Percentiles rank a stretch among this genome's conserved stretches.
Evolutionary conservation across 2,113 vertebrate species (phyloP).

Genomic region (Gallinago media): DNA sequence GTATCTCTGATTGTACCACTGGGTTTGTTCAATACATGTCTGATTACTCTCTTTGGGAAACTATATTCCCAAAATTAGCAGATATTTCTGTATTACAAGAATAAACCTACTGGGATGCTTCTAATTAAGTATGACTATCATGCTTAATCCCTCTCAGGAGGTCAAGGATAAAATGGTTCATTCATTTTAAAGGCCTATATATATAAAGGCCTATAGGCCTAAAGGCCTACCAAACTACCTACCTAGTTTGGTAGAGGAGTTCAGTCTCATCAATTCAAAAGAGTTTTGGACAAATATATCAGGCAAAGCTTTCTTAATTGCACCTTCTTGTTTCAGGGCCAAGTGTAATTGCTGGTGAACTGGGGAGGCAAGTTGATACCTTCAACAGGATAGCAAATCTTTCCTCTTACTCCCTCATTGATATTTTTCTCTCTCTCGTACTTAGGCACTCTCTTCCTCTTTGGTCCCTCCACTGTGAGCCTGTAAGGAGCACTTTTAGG

Average conservation of each 20-base stretch:
- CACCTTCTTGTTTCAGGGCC: not conserved
- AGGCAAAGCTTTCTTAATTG: not conserved
- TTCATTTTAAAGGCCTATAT: not conserved
- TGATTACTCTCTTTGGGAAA: not conserved
- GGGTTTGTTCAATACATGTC: fast-evolving
- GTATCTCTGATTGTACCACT: not conserved
- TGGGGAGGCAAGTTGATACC: not conserved
- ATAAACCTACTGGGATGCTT: not conserved
- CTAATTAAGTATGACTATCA: not conserved
- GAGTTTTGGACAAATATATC: not conserved
- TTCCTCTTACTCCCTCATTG: not conserved
- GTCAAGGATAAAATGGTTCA: not conserved
- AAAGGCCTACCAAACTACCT: too few relatives aligned
- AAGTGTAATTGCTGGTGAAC: not conserved
- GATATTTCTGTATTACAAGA: not conserved
- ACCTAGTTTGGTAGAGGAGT: not conserved
- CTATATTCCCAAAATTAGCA: not conserved
- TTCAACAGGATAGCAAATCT: not conserved
- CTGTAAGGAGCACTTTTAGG: not conserved
- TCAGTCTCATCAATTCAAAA: not conserved
- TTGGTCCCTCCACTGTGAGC: not conserved
- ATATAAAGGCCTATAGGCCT: too few relatives aligned
- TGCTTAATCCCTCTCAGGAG: not conserved
- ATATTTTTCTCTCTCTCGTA: not conserved
- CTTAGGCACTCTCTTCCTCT: not conserved